Conservation (phyloP, 2,113 vertebrate genomes). For the Dipodomys ordii region DNA sequence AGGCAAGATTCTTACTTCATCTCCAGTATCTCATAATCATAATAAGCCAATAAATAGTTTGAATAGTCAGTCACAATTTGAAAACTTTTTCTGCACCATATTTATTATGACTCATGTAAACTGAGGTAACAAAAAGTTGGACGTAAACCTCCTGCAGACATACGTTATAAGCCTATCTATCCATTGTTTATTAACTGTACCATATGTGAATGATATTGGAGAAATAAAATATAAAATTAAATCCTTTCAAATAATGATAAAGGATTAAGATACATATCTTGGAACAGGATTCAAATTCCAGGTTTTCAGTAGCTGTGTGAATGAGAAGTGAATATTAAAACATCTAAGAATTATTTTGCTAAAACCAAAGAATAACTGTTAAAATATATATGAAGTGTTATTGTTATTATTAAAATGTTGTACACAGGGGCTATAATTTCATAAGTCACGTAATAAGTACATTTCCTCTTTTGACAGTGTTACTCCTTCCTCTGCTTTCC, state of each 20-base stretch:
- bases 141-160: neutral
- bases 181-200: neutral
- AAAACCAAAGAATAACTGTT: too few species aligned
- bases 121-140: neutral
- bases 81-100: neutral
- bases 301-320: neutral
- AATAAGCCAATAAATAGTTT: neutral
- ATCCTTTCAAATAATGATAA: neutral
- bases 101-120: neutral
- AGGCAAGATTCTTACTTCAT: neutral
- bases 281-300: neutral
- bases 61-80: neutral
- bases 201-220: neutral
- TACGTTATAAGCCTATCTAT: fast-evolving
- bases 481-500: too few species aligned
- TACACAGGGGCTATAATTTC: too few species aligned
- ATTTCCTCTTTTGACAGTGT: too few species aligned
- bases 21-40: neutral
- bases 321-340: neutral
- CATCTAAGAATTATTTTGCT: neutral
- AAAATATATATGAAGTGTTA: too few species aligned
- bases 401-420: too few species aligned
- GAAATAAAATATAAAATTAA: neutral
- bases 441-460: too few species aligned
- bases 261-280: neutral